Evolutionary conservation across 2,888 invertebrate genomes (phyloP).

Genomic region (Xylocampa areola): DNA sequence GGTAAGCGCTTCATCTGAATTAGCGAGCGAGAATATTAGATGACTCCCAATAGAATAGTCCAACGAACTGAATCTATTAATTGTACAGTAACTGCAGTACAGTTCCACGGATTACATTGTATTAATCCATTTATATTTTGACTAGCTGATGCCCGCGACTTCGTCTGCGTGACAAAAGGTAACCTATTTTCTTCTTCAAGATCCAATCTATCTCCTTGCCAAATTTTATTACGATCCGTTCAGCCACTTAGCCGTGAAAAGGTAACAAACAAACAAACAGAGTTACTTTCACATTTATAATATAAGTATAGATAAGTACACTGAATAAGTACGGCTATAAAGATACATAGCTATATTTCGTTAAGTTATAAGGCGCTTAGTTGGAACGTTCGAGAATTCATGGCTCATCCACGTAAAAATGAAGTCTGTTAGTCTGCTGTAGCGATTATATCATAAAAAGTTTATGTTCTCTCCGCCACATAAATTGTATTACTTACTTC

Average conservation of each 20-base stretch:
- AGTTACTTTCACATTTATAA: too few relatives aligned
- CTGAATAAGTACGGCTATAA: not conserved
- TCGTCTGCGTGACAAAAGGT: too few relatives aligned
- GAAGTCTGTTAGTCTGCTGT: not conserved
- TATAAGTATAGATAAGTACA: not conserved
- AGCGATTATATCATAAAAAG: slow-evolving; percentile 16
- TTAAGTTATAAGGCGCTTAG: not conserved
- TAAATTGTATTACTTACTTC: slow-evolving; percentile 11
- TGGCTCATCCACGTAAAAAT: slow-evolving; percentile 6
- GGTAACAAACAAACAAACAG: too few relatives aligned
- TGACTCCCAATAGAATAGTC: not conserved
- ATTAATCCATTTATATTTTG: too few relatives aligned
- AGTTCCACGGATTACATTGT: not conserved
- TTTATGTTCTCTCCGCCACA: slow-evolving; percentile 3
- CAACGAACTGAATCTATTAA: not conserved
- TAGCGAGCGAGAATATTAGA: slow-evolving; percentile 2
- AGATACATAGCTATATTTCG: not conserved
- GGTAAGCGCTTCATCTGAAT: slow-evolving; percentile 24
- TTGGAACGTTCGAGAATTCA: not conserved
- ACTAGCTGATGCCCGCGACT: too few relatives aligned
- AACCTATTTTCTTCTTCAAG: too few relatives aligned
- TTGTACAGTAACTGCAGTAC: not conserved
- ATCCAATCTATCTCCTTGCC: too few relatives aligned
- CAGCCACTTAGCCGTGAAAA: too few relatives aligned
- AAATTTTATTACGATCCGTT: too few relatives aligned